Evolutionary conservation across 2,797 vertebrate genomes (phyloP).

Genomic region (Megalops cyprinoides): DNA sequence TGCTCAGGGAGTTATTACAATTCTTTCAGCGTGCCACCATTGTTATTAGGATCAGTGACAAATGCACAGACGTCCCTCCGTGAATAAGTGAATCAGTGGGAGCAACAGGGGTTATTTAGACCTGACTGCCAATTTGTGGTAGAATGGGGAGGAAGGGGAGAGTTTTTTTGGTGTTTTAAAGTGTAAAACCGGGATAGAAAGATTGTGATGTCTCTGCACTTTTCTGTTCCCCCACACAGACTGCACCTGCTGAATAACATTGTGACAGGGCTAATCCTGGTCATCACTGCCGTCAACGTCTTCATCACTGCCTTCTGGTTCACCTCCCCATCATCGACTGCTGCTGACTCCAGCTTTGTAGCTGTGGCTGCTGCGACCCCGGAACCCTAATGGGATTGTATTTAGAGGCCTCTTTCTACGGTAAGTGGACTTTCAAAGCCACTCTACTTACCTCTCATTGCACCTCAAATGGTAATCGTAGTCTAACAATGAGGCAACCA

Average conservation of each 20-base stretch:
- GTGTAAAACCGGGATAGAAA: background rate
- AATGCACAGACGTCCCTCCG: too few species aligned
- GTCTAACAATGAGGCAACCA: conserved; percentile 11
- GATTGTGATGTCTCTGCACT: conserved; percentile 1
- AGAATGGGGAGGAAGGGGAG: background rate
- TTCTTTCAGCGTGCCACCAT: background rate
- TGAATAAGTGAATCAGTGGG: too few species aligned
- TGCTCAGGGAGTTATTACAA: background rate
- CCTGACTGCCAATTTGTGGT: background rate
- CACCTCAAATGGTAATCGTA: conserved; percentile 16
- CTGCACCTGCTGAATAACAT: conserved; percentile 48
- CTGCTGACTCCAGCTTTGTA: conserved; percentile 30
- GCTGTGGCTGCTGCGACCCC: conserved; percentile 21
- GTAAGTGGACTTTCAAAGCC: conserved; percentile 36
- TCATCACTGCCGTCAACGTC: conserved; percentile 50
- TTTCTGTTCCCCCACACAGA: conserved; percentile 6
- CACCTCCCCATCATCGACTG: conserved; percentile 46
- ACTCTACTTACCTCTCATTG: conserved; percentile 25
- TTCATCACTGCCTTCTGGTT: conserved; percentile 48
- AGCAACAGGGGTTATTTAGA: conserved; percentile 10
- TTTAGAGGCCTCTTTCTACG: conserved; percentile 36
- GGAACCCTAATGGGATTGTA: conserved; percentile 39
- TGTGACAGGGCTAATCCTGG: conserved; percentile 53
- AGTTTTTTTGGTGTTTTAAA: conserved; percentile 13
- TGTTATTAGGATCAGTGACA: background rate